Evolutionary conservation across 2,113 vertebrate species (phyloP), one percentile per base, ranked within the genome.

Genomic region (Vidua macroura): DNA sequence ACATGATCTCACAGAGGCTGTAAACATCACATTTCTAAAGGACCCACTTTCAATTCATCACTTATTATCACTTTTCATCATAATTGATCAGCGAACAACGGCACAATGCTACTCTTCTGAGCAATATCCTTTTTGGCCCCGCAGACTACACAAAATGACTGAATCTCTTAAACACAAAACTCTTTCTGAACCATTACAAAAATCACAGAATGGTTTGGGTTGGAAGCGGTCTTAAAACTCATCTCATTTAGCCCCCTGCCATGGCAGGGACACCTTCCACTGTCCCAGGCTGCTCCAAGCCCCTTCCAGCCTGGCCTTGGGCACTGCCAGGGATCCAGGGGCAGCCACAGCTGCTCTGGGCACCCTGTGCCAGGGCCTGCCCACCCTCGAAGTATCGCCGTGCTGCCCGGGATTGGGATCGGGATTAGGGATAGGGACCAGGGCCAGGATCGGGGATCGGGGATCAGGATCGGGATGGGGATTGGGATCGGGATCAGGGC

Each of bases 331-430:
- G 31, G 17, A 31, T 64, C 35, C 35, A 35, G 43, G 21, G 15
- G 31, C 49, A 64, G 56, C n/a, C 85, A 8, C 66, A 31, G 58
- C 41, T 56, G 4, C 85, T 48, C 33, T 15, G 64, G 30, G 20
- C 7, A 76, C 35, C n/a, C 48, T 41, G 39, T 79, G 66, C n/a
- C 48, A 41, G 56, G 20, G 13, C n/a, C 16, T 63, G 4, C 1
- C 14, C 19, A 9, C 11, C 27, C 43, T 16, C 6, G 2, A 37
- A 37, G 3, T 2, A 51, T 22, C 13, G 11, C 51, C 7, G 17
- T 11, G 25, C 51, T 15, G 37, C 4, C 7, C 23, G 3, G 0
- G 7, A 9, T 2, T 3, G 12, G n/a, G 25, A 37, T 3, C 4
- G 10, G 35, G 35, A 35, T 35, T 35, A 35, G 35, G 35, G 35